A percentile compares a stretch with the other conserved stretches of the same genome.
Evolutionary conservation across 2,113 vertebrate species (phyloP).

Genomic region (Pitta sordida): DNA sequence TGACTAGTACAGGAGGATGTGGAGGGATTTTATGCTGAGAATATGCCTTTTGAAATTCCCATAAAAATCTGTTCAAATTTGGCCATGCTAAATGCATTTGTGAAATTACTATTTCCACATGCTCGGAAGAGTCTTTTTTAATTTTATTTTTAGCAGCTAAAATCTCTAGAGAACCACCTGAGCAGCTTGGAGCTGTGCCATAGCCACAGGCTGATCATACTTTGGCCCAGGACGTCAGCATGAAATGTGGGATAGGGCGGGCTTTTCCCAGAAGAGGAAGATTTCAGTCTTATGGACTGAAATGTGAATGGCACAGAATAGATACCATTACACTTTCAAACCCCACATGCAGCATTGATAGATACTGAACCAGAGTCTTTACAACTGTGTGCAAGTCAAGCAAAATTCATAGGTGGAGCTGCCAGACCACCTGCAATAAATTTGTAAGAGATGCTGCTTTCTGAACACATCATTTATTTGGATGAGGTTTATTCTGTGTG

Average conservation of each 20-base stretch:
- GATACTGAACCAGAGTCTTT: neutral
- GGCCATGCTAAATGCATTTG: neutral
- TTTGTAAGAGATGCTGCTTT: neutral
- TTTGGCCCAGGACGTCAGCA: neutral
- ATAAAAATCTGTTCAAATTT: conserved; percentile 29
- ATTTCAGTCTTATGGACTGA: neutral
- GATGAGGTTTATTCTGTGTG: neutral
- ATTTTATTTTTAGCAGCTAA: neutral
- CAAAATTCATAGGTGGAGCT: neutral
- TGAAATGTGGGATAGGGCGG: neutral
- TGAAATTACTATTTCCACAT: conserved; percentile 4
- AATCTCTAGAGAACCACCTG: conserved; percentile 22
- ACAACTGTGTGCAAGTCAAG: neutral
- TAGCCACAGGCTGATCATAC: neutral
- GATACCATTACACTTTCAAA: neutral
- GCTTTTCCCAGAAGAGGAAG: neutral
- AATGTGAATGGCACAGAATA: neutral
- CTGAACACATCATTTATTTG: neutral
- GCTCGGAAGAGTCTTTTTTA: neutral
- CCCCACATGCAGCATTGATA: neutral
- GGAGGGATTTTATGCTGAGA: neutral
- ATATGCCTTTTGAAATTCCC: conserved; percentile 23
- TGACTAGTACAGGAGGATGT: neutral
- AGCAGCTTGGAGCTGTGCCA: neutral
- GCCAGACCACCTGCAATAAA: neutral